Conservation (phyloP, 2,113 vertebrate species). For the Myiopsitta monachus region DNA sequence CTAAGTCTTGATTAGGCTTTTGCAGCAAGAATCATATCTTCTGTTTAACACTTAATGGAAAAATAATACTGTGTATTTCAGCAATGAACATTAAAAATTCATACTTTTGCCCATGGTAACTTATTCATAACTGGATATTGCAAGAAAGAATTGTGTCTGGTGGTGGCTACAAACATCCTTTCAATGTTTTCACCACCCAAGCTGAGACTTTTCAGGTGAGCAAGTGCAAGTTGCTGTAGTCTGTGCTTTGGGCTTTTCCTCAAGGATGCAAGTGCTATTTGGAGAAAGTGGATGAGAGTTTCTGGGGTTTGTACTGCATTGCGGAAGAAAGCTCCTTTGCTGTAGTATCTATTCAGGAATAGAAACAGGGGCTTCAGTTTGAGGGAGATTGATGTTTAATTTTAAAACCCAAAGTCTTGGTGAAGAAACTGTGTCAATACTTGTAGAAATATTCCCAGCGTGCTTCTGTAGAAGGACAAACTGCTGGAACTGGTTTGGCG, state of each 20-base stretch:
- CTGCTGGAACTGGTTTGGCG: background rate
- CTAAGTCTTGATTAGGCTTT: background rate
- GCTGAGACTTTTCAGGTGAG: background rate
- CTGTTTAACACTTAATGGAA: background rate
- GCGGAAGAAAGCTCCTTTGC: background rate
- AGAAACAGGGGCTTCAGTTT: background rate
- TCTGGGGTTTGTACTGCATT: background rate
- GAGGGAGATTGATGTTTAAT: background rate
- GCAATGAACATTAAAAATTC: background rate
- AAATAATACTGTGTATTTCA: background rate
- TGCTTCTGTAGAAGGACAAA: background rate
- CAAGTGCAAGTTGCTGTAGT: background rate
- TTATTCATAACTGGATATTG: background rate
- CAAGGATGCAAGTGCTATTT: background rate
- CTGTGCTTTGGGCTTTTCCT: background rate
- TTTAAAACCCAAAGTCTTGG: background rate
- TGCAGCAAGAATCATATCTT: background rate
- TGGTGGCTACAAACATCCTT: background rate
- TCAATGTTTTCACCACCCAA: background rate
- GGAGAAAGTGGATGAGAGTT: background rate
- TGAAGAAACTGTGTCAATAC: background rate
- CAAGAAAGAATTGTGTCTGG: background rate
- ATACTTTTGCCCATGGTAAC: background rate
- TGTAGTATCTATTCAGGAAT: background rate
- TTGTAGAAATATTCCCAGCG: background rate